Evolutionary conservation across 2,888 invertebrate genomes (phyloP), one percentile per base, ranked within the genome.

Genomic region (Dorcus hopei): DNA sequence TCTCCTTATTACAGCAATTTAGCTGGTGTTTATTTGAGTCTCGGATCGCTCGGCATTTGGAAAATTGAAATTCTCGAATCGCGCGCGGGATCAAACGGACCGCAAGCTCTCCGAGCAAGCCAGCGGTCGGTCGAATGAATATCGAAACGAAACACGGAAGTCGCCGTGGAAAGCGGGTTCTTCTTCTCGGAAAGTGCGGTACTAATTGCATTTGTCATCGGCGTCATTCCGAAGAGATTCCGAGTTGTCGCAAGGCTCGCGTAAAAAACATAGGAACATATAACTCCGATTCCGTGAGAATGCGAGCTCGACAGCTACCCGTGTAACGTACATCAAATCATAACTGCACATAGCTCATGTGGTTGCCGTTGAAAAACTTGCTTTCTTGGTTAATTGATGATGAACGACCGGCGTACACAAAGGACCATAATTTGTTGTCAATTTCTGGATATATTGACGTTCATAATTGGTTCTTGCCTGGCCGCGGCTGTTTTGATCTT

Each of bases 371-470:
- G 67, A 73, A 74, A 74, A 75, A 73, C 70, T 70, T 56, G 73
- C 68, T 49, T 56, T 50, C 56, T 56, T 52, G 71, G 58, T 75
- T 78, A 78, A 77, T 77, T 78, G 77, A 78, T 78, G 77, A 78
- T 77, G 73, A 68, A 77, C 74, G 77, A 74, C 74, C 76, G 75
- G 75, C 72, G 65, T 66, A 71, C 70, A 78, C 78, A 79, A 79
- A 79, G 77, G 75, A 73, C 75, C 76, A 77, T 79, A 78, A 79
- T 79, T 78, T 79, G 79, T 78, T 79, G 77, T 77, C 77, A 74
- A 79, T 79, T 77, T 77, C 77, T 76, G 75, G 75, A 76, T 75
- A 76, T 77, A 75, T 76, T 73, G 76, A 77, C 74, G 74, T 72
- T 72, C 73, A 72, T 77, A 78, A 78, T 75, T 76, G 76, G 67